phyloP scores from a whole-genome alignment of 2,797 vertebrate genomes.

The Eulemur rubriventer region DNA sequence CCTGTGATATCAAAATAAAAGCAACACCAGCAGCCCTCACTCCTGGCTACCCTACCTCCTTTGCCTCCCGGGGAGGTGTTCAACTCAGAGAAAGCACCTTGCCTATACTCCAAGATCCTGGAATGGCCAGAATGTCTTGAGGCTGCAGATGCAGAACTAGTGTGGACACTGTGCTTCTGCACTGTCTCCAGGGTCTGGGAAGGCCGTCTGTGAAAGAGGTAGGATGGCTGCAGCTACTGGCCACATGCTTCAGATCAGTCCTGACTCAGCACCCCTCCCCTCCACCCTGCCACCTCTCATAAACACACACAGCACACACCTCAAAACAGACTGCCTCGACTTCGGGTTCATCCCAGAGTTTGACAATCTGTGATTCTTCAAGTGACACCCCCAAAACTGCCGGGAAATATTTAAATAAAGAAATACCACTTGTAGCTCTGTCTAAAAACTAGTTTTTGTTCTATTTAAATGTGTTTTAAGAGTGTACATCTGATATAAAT shows the following conservation, averaged over 20 bases:
- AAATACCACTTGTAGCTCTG: not conserved
- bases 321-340: not conserved
- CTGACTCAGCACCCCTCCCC: not conserved
- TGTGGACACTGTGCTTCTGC: not conserved
- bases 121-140: not conserved
- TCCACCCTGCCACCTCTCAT: not conserved
- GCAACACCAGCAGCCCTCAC: not conserved
- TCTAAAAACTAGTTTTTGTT: not conserved
- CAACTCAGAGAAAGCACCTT: too few relatives aligned
- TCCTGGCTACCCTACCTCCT: not conserved
- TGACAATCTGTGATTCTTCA: not conserved
- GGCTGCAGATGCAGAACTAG: accelerated
- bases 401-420: not conserved
- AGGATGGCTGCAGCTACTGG: not conserved
- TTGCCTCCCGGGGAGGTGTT: not conserved
- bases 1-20: not conserved
- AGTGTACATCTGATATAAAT: not conserved
- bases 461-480: not conserved
- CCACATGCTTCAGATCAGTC: not conserved
- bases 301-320: not conserved
- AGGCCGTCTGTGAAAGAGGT: not conserved
- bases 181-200: not conserved
- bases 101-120: not conserved
- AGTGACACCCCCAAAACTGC: not conserved
- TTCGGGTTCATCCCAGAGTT: not conserved